Evolutionary conservation across 1,140 invertebrate species (phyloP), one percentile per base, ranked within the genome.

Genomic region (Amphibalanus amphitrite): DNA sequence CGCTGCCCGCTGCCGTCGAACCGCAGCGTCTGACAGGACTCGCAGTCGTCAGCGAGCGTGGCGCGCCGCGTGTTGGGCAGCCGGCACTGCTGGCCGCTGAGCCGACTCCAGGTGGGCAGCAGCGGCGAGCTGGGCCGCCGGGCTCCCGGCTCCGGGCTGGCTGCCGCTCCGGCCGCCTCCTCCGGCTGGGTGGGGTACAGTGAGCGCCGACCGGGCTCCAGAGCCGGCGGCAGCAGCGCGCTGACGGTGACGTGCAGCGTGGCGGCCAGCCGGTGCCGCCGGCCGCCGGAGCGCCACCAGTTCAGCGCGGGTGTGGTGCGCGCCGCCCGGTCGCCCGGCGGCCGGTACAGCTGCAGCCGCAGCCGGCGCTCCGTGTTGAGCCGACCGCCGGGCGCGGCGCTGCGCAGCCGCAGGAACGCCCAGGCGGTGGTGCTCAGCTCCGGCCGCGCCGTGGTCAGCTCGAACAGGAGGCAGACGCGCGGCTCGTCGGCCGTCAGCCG

Each of bases 391-490:
- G 33, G 33, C 15, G 4, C 33, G 65, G 26, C 65, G 26, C 26
- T 25, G 26, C n/a, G 23, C 65, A 67, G 65, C 28, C 65, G 65
- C 65, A 67, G 28, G 65, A 67, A 67, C 23, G 65, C 65, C 65
- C 65, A 67, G 23, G 65, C 65, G 1, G 28, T 10, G n/a, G 65
- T 67, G 23, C 20, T 10, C 65, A 28, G 28, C n/a, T 26, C 28
- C 4, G 65, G 28, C n/a, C 10, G 65, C 65, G n/a, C 23, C 8
- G 6, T 67, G 26, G n/a, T 28, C 26, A 67, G 3, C 65, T 67
- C 65, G 65, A 67, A 67, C 65, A 67, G 3, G 26, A 67, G 23
- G n/a, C 65, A 67, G 65, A 67, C 65, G 65, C 26, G 65, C 65
- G 65, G 26, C 65, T 26, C 65, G n/a, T 25, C n/a, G n/a, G n/a